Conservation (phyloP, 2,888 invertebrate species). For the Aleiodes testaceus region DNA sequence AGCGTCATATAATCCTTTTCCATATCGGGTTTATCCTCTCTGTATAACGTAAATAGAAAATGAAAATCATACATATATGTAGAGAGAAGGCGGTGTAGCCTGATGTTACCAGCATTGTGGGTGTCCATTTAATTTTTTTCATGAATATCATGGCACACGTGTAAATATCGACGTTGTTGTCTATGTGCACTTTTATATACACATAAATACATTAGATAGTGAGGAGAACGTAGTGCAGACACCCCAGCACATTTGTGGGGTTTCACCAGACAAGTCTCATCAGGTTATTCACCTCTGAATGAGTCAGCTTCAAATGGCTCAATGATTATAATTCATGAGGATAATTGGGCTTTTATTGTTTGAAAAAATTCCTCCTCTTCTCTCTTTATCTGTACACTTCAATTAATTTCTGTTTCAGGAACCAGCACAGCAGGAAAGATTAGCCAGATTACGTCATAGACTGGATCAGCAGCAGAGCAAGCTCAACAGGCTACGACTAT, state of each 20-base stretch:
- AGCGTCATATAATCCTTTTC: constrained; percentile 1
- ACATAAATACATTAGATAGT: constrained; percentile 7
- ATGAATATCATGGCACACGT: neutral
- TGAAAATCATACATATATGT: no score
- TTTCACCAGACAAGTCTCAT: constrained; percentile 9
- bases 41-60: constrained; percentile 17
- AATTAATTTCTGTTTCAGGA: constrained; percentile 72
- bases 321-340: no score
- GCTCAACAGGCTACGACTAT: constrained; percentile 90
- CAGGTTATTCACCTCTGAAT: neutral
- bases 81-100: neutral
- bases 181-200: neutral
- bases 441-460: constrained; percentile 90
- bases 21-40: constrained; percentile 3
- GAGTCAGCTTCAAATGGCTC: no score
- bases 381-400: neutral
- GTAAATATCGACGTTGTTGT: constrained; percentile 8
- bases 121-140: constrained; percentile 23
- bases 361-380: no score
- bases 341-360: no score
- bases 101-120: neutral
- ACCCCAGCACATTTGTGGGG: neutral
- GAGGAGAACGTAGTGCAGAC: neutral
- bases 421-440: constrained; percentile 90
- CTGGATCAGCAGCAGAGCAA: constrained; percentile 97